These are phyloP conservation scores for Orgyia antiqua DNA, from an alignment of 2,888 invertebrate genomes.

Conservation along the genomic window DNA sequence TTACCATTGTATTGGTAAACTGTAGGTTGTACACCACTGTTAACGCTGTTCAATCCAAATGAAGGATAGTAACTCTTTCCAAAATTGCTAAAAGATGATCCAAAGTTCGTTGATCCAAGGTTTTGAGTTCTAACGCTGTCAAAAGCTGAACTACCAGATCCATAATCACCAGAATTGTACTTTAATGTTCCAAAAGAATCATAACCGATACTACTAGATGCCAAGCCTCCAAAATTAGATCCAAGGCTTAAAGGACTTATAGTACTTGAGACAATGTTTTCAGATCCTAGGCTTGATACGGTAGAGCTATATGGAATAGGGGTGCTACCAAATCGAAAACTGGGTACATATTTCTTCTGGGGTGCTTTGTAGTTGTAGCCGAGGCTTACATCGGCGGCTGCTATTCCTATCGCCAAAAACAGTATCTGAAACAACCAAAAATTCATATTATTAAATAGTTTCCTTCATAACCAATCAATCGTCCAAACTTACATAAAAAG, in stretches of 20 bases:
- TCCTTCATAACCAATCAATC: no score
- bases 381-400: constrained; percentile 48
- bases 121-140: not conserved
- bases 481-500: no score
- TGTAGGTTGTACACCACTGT: constrained; percentile 14
- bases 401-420: constrained; percentile 41
- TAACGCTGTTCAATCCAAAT: constrained; percentile 2
- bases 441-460: not conserved
- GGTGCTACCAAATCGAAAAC: constrained; percentile 35
- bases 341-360: constrained; percentile 59
- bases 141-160: not conserved
- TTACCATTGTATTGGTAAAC: constrained; percentile 12
- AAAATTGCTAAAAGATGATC: constrained; percentile 1
- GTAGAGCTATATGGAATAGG: constrained; percentile 30
- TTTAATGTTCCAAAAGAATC: not conserved
- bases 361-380: constrained; percentile 65
- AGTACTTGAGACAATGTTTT: constrained; percentile 4
- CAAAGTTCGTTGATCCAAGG: not conserved
- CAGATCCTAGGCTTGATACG: constrained; percentile 15
- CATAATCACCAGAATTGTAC: not conserved
- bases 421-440: constrained; percentile 46
- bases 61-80: constrained; percentile 13
- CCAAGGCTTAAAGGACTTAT: not conserved
- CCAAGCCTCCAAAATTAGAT: not conserved
- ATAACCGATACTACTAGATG: constrained; percentile 8